phyloP scores from a whole-genome alignment of 2,888 invertebrate species.

The Drosophila buzzatii region DNA sequence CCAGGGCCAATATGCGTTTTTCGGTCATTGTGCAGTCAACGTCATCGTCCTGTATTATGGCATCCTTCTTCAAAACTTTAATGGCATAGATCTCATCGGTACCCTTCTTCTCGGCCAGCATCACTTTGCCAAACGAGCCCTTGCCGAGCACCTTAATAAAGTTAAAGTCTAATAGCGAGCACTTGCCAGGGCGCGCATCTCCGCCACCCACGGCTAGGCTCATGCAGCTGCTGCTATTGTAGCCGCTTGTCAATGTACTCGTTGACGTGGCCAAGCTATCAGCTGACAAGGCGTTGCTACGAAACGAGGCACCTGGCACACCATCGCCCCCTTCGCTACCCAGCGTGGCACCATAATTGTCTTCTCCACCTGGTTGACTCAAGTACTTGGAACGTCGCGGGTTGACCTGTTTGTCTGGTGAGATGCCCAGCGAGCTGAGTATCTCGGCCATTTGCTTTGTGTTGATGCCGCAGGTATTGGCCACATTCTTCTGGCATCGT shows the following conservation, averaged over 20 bases:
- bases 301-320: conserved; percentile 73
- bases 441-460: conserved; percentile 98
- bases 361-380: conserved; percentile 85
- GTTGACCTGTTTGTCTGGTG: conserved; percentile 93
- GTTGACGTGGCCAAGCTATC: conserved; percentile 73
- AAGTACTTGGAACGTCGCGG: conserved; percentile 87
- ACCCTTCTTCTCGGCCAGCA: conserved; percentile 97
- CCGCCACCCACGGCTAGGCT: conserved; percentile 75
- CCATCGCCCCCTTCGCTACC: conserved; percentile 78
- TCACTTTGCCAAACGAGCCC: conserved; percentile 99
- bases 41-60: conserved; percentile 99
- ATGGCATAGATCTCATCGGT: conserved; percentile 95
- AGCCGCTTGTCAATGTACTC: conserved; percentile 73
- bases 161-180: conserved; percentile 94
- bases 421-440: conserved; percentile 95
- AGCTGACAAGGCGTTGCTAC: conserved; percentile 74
- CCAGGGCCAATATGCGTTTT: conserved; percentile 97
- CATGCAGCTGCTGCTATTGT: conserved; percentile 76
- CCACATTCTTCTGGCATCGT: conserved; percentile 99
- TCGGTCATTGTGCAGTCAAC: conserved; percentile 99
- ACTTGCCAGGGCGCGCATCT: conserved; percentile 86
- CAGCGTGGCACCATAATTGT: conserved; percentile 85
- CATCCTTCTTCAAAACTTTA: conserved; percentile 97
- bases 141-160: conserved; percentile 99
- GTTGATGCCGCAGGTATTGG: conserved; percentile 99